Evolutionary conservation across 2,888 invertebrate genomes (phyloP).

Genomic region (Slavum lentiscoides): DNA sequence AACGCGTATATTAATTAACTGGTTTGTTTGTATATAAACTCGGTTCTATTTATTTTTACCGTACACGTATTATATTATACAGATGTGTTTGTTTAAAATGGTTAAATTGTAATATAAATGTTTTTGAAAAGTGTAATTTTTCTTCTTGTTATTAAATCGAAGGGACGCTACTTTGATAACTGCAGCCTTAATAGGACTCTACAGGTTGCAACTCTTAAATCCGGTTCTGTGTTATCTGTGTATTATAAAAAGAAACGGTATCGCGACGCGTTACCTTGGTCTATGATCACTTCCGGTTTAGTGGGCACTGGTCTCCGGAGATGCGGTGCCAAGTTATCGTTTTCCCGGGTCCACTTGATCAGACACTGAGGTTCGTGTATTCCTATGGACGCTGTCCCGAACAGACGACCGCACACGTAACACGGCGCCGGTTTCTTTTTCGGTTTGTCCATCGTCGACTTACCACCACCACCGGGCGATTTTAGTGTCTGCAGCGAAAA

Average conservation of each 20-base stretch:
- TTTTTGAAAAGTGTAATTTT: too few species aligned
- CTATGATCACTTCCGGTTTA: constrained; percentile 63
- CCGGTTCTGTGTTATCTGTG: too few species aligned
- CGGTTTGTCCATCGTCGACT: constrained; percentile 19
- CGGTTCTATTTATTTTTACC: too few species aligned
- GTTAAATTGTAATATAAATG: too few species aligned
- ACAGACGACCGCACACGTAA: constrained; percentile 70
- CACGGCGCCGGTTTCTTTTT: constrained; percentile 62
- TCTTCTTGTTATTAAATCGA: too few species aligned
- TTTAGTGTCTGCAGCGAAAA: not conserved
- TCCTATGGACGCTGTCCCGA: constrained; percentile 66
- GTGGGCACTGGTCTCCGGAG: constrained; percentile 65
- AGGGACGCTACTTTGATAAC: too few species aligned
- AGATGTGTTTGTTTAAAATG: too few species aligned
- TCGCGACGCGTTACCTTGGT: constrained; percentile 50
- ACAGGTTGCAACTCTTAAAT: too few species aligned
- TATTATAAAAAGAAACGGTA: not conserved
- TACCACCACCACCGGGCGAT: not conserved
- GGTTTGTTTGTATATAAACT: too few species aligned
- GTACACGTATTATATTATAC: too few species aligned
- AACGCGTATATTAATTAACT: too few species aligned
- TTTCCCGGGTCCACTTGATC: constrained; percentile 68
- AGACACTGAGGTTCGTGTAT: constrained; percentile 72
- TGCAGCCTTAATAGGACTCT: too few species aligned
- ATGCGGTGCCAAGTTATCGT: constrained; percentile 65